Percentiles rank a stretch among this genome's conserved stretches.
Evolutionary conservation across 2,113 vertebrate species (phyloP).

Genomic region (Triplophysa siluroides): DNA sequence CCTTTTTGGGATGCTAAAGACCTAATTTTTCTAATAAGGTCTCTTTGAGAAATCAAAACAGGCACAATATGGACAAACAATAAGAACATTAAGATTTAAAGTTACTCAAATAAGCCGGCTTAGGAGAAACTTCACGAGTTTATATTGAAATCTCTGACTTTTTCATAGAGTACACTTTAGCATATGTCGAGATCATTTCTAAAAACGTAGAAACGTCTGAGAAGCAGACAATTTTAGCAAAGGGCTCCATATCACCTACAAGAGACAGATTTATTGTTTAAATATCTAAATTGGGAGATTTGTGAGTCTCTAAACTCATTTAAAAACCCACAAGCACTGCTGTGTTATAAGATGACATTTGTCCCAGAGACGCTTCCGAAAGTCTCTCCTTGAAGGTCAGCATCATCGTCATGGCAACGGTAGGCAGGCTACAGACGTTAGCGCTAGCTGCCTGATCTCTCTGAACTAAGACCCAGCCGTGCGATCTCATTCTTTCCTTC

Average conservation of each 20-base stretch:
- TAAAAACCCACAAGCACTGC: background rate
- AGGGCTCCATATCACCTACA: background rate
- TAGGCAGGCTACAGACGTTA: conserved; percentile 21
- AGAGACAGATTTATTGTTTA: background rate
- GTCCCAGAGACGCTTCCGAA: conserved; percentile 20
- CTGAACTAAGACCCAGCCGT: background rate
- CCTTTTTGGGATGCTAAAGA: no score
- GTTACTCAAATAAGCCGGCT: no score
- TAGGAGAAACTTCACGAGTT: no score
- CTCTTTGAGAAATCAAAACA: no score
- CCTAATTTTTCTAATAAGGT: no score
- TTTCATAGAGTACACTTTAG: no score
- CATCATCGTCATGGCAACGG: conserved; percentile 27
- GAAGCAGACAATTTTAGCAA: background rate
- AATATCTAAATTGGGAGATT: background rate
- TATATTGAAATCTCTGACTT: no score
- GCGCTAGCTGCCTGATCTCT: conserved; percentile 13
- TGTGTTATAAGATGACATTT: conserved; percentile 17
- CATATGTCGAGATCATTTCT: no score
- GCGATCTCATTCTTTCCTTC: no score
- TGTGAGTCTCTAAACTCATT: background rate
- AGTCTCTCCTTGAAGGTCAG: conserved; percentile 13
- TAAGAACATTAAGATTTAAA: no score
- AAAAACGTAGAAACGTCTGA: background rate
- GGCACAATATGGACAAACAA: no score